Conservation (phyloP, 2,113 vertebrate genomes). For the Bagarius yarrelli region DNA sequence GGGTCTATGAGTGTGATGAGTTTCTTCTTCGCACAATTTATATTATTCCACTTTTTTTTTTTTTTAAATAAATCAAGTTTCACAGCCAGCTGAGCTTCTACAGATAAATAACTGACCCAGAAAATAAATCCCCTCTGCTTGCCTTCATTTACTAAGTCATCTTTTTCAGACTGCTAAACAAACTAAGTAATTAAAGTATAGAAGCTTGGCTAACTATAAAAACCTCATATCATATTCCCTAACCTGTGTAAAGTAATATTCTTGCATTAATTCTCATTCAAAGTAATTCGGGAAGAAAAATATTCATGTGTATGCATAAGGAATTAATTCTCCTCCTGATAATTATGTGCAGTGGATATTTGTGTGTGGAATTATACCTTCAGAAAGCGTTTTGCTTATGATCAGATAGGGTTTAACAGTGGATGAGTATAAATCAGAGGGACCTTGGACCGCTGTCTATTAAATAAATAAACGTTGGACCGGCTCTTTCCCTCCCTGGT, state of each 20-base stretch:
- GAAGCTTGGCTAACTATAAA: neutral
- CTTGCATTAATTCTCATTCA: neutral
- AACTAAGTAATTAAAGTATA: neutral
- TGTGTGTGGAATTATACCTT: constrained; percentile 9
- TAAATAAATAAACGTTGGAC: neutral
- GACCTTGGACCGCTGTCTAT: constrained; percentile 8
- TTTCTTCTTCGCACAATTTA: neutral
- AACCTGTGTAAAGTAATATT: constrained; percentile 13
- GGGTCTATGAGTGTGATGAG: neutral
- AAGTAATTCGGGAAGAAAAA: neutral
- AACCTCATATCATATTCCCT: constrained; percentile 9
- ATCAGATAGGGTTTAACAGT: constrained; percentile 32
- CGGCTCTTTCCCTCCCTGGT: neutral
- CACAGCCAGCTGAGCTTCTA: neutral
- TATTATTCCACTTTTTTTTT: constrained; percentile 8
- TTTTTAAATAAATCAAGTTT: neutral
- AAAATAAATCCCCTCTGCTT: constrained; percentile 12
- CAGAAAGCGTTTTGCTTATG: neutral
- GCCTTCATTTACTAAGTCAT: neutral
- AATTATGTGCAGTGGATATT: constrained; percentile 15
- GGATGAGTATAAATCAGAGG: constrained; percentile 13
- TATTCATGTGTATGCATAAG: no score
- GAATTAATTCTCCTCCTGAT: neutral
- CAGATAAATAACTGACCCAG: constrained; percentile 15
- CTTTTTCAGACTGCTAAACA: constrained; percentile 6